phyloP scores from a whole-genome alignment of 2,888 invertebrate genomes.

The Dione juno region DNA sequence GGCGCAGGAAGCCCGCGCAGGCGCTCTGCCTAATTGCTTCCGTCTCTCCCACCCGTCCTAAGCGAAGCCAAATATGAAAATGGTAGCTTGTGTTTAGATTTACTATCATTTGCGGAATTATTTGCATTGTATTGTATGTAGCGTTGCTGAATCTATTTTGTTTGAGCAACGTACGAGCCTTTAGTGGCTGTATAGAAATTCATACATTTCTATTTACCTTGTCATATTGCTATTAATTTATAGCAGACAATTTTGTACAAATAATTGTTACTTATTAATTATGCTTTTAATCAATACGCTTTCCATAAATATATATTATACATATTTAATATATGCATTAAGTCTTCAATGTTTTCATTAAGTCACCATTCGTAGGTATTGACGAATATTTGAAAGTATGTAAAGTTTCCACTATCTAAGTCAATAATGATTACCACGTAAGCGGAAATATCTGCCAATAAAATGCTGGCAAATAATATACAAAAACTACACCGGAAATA shows the following conservation, averaged over 20 bases:
- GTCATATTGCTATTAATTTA: no score
- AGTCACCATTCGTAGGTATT: no score
- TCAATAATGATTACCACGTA: no score
- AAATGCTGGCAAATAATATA: background rate
- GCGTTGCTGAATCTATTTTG: background rate
- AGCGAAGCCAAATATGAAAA: slow-evolving; percentile 26
- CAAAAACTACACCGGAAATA: slow-evolving; percentile 5
- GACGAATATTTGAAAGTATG: no score
- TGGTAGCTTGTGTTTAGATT: slow-evolving; percentile 21
- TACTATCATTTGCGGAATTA: background rate
- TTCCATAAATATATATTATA: no score
- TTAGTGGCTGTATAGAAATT: background rate
- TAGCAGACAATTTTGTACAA: no score
- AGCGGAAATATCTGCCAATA: background rate
- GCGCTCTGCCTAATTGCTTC: slow-evolving; percentile 79
- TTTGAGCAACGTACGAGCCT: background rate
- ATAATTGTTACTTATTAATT: no score
- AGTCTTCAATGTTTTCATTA: no score
- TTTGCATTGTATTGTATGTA: background rate
- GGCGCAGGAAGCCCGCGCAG: slow-evolving; percentile 73
- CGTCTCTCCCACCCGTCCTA: slow-evolving; percentile 46
- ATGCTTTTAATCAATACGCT: no score
- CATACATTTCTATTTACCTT: no score
- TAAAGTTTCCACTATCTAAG: no score
- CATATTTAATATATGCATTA: no score